phyloP scores from a whole-genome alignment of 2,888 invertebrate genomes.

The Protonemura montana region DNA sequence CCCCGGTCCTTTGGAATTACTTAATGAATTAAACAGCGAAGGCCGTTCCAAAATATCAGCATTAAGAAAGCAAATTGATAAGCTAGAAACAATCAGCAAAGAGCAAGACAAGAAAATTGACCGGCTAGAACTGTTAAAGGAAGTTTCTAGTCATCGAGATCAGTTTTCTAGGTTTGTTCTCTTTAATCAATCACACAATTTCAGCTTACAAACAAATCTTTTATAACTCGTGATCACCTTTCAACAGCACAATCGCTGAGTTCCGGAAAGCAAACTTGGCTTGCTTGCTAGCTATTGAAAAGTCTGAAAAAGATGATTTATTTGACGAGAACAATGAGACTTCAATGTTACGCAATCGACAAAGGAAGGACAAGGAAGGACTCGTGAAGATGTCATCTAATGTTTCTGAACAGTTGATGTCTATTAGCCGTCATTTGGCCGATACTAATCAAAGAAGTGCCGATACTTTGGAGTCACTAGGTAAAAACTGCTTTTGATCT shows the following conservation, averaged over 20 bases:
- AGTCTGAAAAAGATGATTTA: slow-evolving; percentile 75
- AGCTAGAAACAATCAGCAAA: slow-evolving; percentile 71
- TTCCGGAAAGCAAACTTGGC: slow-evolving; percentile 83
- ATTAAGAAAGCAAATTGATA: slow-evolving; percentile 74
- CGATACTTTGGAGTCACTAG: slow-evolving; percentile 79
- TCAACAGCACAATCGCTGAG: slow-evolving; percentile 70
- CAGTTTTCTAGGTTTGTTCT: slow-evolving; percentile 68
- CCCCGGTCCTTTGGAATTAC: slow-evolving; percentile 71
- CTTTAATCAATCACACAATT: background rate
- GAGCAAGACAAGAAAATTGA: slow-evolving; percentile 66
- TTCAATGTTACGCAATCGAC: slow-evolving; percentile 63
- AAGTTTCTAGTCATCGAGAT: slow-evolving; percentile 73
- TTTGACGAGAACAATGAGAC: slow-evolving; percentile 66
- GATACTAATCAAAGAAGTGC: slow-evolving; percentile 89
- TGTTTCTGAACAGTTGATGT: slow-evolving; percentile 84
- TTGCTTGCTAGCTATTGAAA: slow-evolving; percentile 81
- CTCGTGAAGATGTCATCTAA: slow-evolving; percentile 75
- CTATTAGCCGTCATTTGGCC: slow-evolving; percentile 85
- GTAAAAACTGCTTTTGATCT: slow-evolving; percentile 54
- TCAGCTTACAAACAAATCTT: too few relatives aligned
- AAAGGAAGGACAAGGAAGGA: slow-evolving; percentile 71
- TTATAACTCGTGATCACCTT: slow-evolving; percentile 2
- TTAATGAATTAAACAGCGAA: slow-evolving; percentile 78
- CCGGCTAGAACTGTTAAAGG: slow-evolving; percentile 63
- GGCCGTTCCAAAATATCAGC: slow-evolving; percentile 74